Evolutionary conservation across 1,140 invertebrate genomes (phyloP).

Genomic region (Nilaparvata lugens): DNA sequence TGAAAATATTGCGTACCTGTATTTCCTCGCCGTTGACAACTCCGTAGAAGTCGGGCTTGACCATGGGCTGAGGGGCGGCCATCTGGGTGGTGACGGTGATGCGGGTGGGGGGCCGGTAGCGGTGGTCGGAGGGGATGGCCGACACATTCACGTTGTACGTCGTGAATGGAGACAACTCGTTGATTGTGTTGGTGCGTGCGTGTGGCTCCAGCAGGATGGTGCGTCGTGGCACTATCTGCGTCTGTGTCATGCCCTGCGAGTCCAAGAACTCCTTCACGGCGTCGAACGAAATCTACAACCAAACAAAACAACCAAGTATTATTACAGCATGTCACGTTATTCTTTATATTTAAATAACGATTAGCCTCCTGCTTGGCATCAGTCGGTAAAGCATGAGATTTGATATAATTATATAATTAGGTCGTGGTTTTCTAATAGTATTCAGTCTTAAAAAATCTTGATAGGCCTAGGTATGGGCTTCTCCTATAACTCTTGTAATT

Average conservation of each 20-base stretch:
- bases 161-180: slow-evolving; percentile 85
- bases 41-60: slow-evolving; percentile 86
- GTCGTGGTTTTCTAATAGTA: no score
- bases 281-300: slow-evolving; percentile 67
- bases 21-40: slow-evolving; percentile 81
- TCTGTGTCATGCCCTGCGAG: slow-evolving; percentile 84
- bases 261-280: slow-evolving; percentile 93
- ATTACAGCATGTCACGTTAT: no score
- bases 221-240: slow-evolving; percentile 64
- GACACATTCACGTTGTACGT: slow-evolving; percentile 92
- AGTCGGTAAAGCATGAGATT: no score
- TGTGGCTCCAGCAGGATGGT: slow-evolving; percentile 62
- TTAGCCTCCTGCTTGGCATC: no score
- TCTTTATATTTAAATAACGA: no score
- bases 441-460: no score
- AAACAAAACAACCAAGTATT: not conserved
- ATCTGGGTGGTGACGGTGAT: slow-evolving; percentile 94
- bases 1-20: slow-evolving; percentile 33
- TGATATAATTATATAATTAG: no score
- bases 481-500: no score
- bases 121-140: slow-evolving; percentile 72
- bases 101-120: slow-evolving; percentile 80
- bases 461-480: no score
- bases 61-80: slow-evolving; percentile 93
- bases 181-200: slow-evolving; percentile 60